Base-by-base conservation (phyloP, 2,888 invertebrate genomes). In the Leuctra nigra region DNA sequence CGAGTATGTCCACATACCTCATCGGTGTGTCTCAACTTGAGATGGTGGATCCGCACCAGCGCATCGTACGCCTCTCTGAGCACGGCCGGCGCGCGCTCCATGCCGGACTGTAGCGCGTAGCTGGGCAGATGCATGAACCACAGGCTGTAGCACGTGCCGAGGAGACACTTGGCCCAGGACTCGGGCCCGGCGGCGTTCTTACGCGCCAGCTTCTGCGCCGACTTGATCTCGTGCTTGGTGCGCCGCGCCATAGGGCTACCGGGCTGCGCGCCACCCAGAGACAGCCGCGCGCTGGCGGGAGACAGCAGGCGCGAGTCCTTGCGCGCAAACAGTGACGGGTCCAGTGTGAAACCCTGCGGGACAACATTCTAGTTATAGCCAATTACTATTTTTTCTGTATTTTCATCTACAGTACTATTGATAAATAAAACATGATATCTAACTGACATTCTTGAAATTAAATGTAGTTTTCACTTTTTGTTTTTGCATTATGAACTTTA, bases 41-140 rank as follows among this genome's bases (percentile, higher is more conserved):
- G 79, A 64, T 87, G 86, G 63, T 93, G 91, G 68, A 97, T 92
- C 63, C 87, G 83, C 47, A 89, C 87, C 39, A 99, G 76, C 52
- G 96, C 75, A 67, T 93, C 91, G 68, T 90, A 94, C 0, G 95
- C 94, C 57, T 82, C 77, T 50, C 87, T 80, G 48, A 96, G 71
- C 0, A 83, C 80, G 1, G 87, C 84, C 63, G 87, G 86, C 64
- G 87, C 86, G 68, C 85, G 87, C 67, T 35, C 74, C 36, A 39
- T 38, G 18, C 55, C 77, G 64, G 77, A 81, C 69, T 81, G 75
- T 68, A 76, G 79, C 66, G 84, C 75, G 84, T 88, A 73, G 53
- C 96, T 91, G 20, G 99, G 98, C 63, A 99, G 77, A 65, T 95
- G 87, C 66, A 98, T 83, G 73, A 98, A 99, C 85, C 99, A 98